Base-by-base conservation (phyloP, 1,140 invertebrate species). In the Plutomurus gul region DNA sequence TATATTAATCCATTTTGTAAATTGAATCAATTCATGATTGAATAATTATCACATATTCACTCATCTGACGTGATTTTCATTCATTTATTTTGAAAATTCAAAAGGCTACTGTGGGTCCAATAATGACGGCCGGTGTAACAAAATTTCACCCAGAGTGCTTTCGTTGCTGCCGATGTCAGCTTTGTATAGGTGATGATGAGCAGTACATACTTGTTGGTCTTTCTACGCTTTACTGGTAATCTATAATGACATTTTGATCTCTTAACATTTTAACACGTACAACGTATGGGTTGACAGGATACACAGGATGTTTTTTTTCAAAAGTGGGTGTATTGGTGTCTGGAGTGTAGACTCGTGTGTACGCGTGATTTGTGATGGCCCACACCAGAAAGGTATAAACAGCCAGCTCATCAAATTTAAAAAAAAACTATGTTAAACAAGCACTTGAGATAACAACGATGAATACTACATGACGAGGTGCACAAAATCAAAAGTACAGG, bases 71-170 rank as follows among this genome's bases (percentile, higher is more conserved):
- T 6, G 7, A 16, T 27, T 70, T 71, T 37, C 37, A 3, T 47
- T 51, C n/a, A n/a, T n/a, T n/a, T n/a, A n/a, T n/a, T n/a, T 77
- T 78, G 36, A 70, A 75, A 79, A 56, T 81, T 70, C 84, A 85
- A 20, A 83, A 91, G 90, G 88, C 93, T 75, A 96, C 96, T 84
- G 95, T 95, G 0, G 95, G 96, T 0, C 95, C 95, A 30, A 94
- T 97, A 56, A 97, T 97, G 95, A 91, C 95, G 80, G 95, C 95
- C 18, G 95, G 95, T 20, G 94, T 96, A 85, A 95, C 96, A 87
- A 94, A 95, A 86, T 97, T 96, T 88, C 96, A 98, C 88, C 95
- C 95, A 78, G 95, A 98, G 89, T 98, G 96, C 88, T 96, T 98
- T 88, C 91, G 92, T 82, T 98, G 96, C 85, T 88, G 88, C 27